Conservation (phyloP, 1,140 invertebrate species). For the Armadillidium nasatum region DNA sequence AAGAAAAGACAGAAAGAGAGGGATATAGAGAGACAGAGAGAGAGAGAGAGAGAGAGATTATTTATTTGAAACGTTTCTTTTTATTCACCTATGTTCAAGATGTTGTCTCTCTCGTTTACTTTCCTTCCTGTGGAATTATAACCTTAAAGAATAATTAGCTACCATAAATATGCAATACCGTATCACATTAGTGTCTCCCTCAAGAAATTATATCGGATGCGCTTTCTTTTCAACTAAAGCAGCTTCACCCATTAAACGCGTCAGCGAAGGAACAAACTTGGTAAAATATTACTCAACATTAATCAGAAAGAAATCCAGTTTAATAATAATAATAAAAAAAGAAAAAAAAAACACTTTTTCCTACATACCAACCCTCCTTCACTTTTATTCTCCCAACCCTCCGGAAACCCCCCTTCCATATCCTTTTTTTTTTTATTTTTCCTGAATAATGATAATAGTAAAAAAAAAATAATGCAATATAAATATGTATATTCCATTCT, state of each 20-base stretch:
- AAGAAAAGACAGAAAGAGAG: too few relatives aligned
- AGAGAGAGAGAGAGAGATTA: too few relatives aligned
- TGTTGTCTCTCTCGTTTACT: not conserved
- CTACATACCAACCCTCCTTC: not conserved
- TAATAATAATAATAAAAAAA: constrained; percentile 2
- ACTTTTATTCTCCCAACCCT: not conserved
- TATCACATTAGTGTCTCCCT: not conserved
- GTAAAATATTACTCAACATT: constrained; percentile 12
- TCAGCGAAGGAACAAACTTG: constrained; percentile 1
- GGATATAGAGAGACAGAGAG: too few relatives aligned
- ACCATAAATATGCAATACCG: constrained; percentile 10
- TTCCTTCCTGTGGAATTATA: not conserved
- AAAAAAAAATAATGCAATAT: not conserved
- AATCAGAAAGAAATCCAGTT: constrained; percentile 7
- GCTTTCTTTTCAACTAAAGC: constrained; percentile 7
- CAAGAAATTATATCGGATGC: not conserved
- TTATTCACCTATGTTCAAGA: too few relatives aligned
- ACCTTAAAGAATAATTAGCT: constrained; percentile 4
- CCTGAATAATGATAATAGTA: too few relatives aligned
- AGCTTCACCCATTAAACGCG: constrained; percentile 8
- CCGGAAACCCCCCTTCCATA: not conserved
- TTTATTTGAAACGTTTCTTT: too few relatives aligned
- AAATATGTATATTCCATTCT: constrained; percentile 6
- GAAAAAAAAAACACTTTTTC: not conserved
- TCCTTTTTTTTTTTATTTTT: too few relatives aligned